Base-by-base conservation (phyloP, 2,113 vertebrate genomes). In the Ahaetulla prasina region DNA sequence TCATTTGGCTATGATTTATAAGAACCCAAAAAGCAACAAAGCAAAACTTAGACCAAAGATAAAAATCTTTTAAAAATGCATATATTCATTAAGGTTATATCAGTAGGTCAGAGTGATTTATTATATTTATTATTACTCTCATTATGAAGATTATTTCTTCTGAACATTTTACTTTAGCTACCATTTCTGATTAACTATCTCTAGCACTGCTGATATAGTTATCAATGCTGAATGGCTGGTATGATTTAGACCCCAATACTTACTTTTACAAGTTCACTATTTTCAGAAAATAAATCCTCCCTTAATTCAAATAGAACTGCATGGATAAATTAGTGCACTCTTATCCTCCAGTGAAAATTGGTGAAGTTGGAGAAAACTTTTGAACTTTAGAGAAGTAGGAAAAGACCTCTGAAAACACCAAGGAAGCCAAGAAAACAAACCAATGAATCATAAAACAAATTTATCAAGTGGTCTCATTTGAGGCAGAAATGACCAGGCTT, bases 81-180 rank as follows among this genome's bases (percentile, higher is more conserved):
- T 92, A 95, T 95, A 92, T 91, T 96, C 43, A 93, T 86, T 92
- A 88, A 87, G 92, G 94, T 25, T 92, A 94, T 27, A 6, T 93
- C 94, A 95, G 91, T 90, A 94, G 89, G 57, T 94, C 93, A 96
- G 93, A 96, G 93, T 95, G 95, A 95, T 93, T 92, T 94, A 96
- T 96, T 94, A 92, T 94, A 94, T 87, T 90, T 95, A 39, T 43
- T 43, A 89, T 55, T 35, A 57, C 22, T 57, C 10, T 39, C 54
- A 39, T 12, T 54, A 80, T 80, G 68, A 39, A 80, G 68, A 80
- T 80, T 35, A 39, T 80, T 80, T 39, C 35, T 22, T 1, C 68
- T 74, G 68, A 74, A 74, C n/a, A 74, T 74, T 74, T 74, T 74
- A 39, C 16, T 80, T 16, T 22, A 39, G 18, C 68, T 80, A 39